Conservation (phyloP, 2,113 vertebrate genomes). For the Cyprichromis sp. region DNA sequence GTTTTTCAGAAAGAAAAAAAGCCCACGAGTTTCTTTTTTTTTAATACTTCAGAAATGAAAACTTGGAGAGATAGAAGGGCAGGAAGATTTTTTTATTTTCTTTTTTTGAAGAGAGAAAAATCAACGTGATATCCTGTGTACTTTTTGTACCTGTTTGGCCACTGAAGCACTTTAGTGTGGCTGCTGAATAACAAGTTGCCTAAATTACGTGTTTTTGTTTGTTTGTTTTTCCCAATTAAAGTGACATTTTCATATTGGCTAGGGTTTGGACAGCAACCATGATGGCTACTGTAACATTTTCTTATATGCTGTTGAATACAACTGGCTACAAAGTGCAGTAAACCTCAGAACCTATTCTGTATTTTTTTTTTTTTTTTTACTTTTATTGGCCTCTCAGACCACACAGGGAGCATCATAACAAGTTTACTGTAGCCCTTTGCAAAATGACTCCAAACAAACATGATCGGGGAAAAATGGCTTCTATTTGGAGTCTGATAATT, state of each 20-base stretch:
- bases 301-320: not conserved
- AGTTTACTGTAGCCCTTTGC: not conserved
- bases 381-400: not conserved
- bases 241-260: not conserved
- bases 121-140: not conserved
- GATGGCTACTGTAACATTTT: not conserved
- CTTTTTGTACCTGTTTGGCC: not conserved
- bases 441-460: not conserved
- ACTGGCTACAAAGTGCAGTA: not conserved
- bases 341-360: not conserved
- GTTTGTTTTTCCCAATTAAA: not conserved
- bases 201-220: not conserved
- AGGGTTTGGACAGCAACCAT: not conserved
- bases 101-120: not conserved
- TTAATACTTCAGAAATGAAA: not conserved
- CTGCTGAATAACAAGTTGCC: not conserved
- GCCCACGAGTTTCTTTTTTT: fast-evolving
- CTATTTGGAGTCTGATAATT: not conserved
- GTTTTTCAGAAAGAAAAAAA: not conserved
- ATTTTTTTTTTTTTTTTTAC: not conserved
- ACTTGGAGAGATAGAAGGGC: not conserved
- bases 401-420: not conserved
- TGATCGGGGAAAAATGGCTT: fast-evolving
- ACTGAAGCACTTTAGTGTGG: not conserved
- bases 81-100: not conserved